These are phyloP conservation scores for Psophia crepitans DNA, from an alignment of 2,113 vertebrate species.

Conservation along the genomic window DNA sequence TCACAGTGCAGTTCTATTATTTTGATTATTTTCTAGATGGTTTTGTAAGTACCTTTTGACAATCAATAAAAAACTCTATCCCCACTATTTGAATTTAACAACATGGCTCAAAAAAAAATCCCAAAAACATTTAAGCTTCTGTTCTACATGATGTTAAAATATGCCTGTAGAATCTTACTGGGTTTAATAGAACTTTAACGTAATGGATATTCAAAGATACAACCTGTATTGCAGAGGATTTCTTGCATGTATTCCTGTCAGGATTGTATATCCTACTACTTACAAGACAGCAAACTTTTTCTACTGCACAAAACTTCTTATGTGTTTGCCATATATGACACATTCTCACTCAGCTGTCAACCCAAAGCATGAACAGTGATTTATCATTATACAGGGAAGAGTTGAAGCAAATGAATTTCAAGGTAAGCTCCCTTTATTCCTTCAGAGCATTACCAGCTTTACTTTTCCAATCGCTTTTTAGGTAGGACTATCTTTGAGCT, in stretches of 20 bases:
- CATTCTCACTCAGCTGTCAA: background rate
- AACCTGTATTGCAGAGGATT: background rate
- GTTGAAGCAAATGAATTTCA: conserved; percentile 11
- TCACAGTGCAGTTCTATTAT: background rate
- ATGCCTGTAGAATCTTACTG: background rate
- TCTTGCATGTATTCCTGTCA: background rate
- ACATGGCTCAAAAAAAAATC: background rate
- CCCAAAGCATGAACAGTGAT: conserved; percentile 15
- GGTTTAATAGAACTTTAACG: background rate
- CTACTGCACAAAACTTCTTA: background rate
- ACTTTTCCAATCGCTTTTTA: conserved; percentile 21
- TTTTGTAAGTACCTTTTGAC: background rate
- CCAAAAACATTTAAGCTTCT: background rate
- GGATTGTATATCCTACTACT: background rate
- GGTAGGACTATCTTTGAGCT: background rate
- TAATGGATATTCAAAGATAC: background rate
- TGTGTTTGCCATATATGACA: background rate
- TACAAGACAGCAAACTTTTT: background rate
- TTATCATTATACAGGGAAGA: conserved; percentile 23
- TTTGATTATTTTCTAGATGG: background rate
- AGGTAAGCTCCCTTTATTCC: conserved; percentile 15
- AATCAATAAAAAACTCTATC: background rate
- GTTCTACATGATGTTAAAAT: background rate
- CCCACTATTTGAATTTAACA: background rate
- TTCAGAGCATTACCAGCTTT: conserved; percentile 37